These are phyloP conservation scores for Battus philenor DNA, from an alignment of 1,140 invertebrate genomes.

Conservation along the genomic window DNA sequence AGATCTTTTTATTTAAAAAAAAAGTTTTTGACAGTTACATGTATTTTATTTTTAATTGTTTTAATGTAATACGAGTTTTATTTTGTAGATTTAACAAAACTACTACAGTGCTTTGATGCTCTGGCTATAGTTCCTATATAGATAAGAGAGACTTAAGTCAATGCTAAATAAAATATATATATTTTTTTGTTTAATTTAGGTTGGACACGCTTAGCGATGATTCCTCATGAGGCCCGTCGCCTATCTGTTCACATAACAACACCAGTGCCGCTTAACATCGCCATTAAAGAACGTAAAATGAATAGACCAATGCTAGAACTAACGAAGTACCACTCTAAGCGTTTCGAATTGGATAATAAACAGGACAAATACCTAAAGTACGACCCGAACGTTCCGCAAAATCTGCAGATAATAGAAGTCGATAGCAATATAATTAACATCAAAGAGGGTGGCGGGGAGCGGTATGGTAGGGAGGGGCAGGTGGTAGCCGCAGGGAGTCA, in stretches of 20 bases:
- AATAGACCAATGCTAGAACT: slow-evolving; percentile 55
- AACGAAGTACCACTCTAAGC: slow-evolving; percentile 44
- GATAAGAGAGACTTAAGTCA: not conserved
- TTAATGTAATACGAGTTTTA: too few relatives aligned
- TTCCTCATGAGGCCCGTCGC: slow-evolving; percentile 56
- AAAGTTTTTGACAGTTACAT: too few relatives aligned
- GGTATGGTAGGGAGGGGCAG: slow-evolving; percentile 42
- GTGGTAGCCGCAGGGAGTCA: slow-evolving; percentile 50
- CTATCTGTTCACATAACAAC: slow-evolving; percentile 52
- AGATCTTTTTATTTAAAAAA: too few relatives aligned
- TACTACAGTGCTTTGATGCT: too few relatives aligned
- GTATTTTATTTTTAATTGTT: too few relatives aligned
- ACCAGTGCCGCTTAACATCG: slow-evolving; percentile 44
- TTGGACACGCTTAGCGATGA: slow-evolving; percentile 57
- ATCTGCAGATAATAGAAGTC: slow-evolving; percentile 59
- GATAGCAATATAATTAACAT: slow-evolving; percentile 61
- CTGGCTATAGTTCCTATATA: too few relatives aligned
- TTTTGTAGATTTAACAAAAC: too few relatives aligned
- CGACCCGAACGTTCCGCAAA: slow-evolving; percentile 61
- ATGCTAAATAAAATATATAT: not conserved
- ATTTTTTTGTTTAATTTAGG: slow-evolving; percentile 27
- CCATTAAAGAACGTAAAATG: slow-evolving; percentile 45
- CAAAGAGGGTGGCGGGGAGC: slow-evolving; percentile 49
- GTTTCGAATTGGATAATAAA: slow-evolving; percentile 39
- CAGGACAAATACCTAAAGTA: slow-evolving; percentile 58